Evolutionary conservation across 2,113 vertebrate genomes (phyloP), one percentile per base, ranked within the genome.

Genomic region (Seriola dumerili): DNA sequence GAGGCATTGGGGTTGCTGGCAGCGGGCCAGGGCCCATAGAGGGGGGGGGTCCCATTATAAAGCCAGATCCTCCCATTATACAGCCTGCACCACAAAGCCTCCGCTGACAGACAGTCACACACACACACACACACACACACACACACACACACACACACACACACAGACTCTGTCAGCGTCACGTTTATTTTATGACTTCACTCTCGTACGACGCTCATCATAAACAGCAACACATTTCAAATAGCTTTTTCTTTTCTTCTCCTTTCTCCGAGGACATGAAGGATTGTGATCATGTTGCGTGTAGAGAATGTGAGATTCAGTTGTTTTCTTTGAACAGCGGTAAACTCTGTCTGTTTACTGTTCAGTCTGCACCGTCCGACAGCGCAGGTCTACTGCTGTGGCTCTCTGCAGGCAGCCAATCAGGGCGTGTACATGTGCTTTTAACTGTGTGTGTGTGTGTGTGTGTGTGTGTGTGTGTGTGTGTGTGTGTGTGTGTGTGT

Each of bases 311-410:
- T 59, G 74, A 75, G 34, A 54, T 75, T 72, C 61, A 0, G 17
- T 76, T 80, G 46, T 79, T 84, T 80, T 13, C 11, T 46, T 63
- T 36, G 0, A 42, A 52, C 52, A 34, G 32, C 19, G 72, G 62
- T 86, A 90, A 92, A 88, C 85, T 84, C 29, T 72, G 81, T 90
- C 84, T 92, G 89, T 91, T 92, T 89, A 88, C 81, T 91, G 90
- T 94, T 94, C 91, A 93, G 93, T 93, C 92, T 94, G 88, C 76
- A 19, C 50, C 77, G 14, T 66, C 61, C 36, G 44, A 87, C 89
- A 78, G 78, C 82, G 74, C 90, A 76, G 72, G 34, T 88, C 78
- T 48, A n/a, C 80, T 75, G 14, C 72, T 58, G 48, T 38, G 73
- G 38, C 64, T 64, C 65, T 73, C 79, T 79, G 84, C 21, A 13